These are phyloP conservation scores for Antigone vipio DNA, from an alignment of 2,113 vertebrate genomes.

Conservation along the genomic window DNA sequence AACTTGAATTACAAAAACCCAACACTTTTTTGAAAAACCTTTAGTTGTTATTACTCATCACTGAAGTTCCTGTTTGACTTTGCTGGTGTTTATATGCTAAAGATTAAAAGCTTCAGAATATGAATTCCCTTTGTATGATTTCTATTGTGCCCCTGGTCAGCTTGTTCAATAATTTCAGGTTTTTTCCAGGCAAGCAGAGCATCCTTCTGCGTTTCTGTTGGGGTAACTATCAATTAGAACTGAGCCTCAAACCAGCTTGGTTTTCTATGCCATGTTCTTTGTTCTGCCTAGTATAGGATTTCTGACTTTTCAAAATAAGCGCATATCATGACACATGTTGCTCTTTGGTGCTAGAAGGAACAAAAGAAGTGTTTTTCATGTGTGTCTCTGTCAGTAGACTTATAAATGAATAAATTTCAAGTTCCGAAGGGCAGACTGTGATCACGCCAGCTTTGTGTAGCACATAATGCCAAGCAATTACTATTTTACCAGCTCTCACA, in stretches of 20 bases:
- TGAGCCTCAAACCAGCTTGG: background rate
- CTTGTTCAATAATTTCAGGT: background rate
- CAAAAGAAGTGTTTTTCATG: background rate
- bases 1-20: background rate
- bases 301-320: background rate
- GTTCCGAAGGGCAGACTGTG: background rate
- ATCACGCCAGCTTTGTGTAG: background rate
- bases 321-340: accelerated
- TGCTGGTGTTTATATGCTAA: background rate
- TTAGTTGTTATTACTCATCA: background rate
- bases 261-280: background rate
- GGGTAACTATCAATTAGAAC: background rate
- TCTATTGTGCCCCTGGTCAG: background rate
- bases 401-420: background rate
- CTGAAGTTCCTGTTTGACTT: accelerated
- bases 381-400: background rate
- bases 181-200: background rate
- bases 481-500: background rate
- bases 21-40: background rate
- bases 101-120: background rate
- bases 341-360: background rate
- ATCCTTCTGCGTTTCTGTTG: background rate
- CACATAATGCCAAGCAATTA: background rate
- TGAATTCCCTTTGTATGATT: background rate
- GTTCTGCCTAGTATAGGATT: background rate